These are phyloP conservation scores for Cotesia vestalis DNA, from an alignment of 1,140 invertebrate genomes.

Conservation along the genomic window DNA sequence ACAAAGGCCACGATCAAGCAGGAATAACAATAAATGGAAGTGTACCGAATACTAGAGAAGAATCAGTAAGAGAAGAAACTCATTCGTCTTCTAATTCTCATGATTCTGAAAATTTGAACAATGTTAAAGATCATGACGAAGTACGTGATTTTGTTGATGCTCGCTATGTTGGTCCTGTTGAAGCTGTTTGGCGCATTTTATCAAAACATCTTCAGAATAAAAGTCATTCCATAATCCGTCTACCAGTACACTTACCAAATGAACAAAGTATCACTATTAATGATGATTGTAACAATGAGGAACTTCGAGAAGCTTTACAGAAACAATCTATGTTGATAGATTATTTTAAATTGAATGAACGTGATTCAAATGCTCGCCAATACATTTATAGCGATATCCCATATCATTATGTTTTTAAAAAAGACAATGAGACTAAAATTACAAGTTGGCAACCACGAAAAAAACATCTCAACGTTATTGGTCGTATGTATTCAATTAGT, in stretches of 20 bases:
- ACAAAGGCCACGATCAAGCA: slow-evolving; percentile 27
- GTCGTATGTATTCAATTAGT: slow-evolving; percentile 32
- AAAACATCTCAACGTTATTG: slow-evolving; percentile 28
- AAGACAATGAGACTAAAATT: neutral
- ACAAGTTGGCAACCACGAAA: neutral
- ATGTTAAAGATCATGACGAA: neutral
- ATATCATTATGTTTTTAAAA: neutral
- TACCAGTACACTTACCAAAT: slow-evolving; percentile 15
- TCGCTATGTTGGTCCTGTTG: slow-evolving; percentile 1
- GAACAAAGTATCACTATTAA: slow-evolving; percentile 18
- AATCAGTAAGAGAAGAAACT: neutral
- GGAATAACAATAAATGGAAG: neutral
- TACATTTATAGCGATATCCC: neutral
- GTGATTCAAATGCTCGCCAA: neutral
- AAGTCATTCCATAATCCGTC: slow-evolving; percentile 4
- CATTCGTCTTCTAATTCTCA: neutral
- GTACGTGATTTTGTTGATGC: slow-evolving; percentile 14
- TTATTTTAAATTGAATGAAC: neutral
- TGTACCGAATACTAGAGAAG: no score
- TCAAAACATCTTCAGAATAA: neutral
- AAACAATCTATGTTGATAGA: neutral
- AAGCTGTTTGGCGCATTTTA: slow-evolving; percentile 19
- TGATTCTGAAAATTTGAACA: neutral
- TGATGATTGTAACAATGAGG: neutral
- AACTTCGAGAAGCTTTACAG: neutral